A percentile compares a stretch with the other conserved stretches of the same genome.
Conservation (phyloP, 1,140 invertebrate species). For the Orchesella cincta region DNA sequence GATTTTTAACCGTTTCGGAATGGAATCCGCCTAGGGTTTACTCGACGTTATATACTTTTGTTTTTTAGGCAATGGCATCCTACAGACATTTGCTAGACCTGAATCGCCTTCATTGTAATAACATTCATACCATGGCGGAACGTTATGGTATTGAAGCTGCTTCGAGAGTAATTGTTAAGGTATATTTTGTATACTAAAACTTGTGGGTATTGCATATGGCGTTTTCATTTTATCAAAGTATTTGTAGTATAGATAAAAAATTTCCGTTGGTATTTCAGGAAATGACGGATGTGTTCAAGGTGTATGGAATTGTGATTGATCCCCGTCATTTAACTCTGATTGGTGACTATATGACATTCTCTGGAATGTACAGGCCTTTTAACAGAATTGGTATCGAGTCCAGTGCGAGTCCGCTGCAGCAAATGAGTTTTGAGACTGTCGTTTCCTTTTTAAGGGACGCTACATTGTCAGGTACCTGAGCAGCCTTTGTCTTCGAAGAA, state of each 20-base stretch:
- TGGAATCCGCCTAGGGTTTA: too few relatives aligned
- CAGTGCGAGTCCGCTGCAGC: constrained; percentile 88
- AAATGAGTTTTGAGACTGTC: constrained; percentile 97
- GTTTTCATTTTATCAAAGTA: constrained; percentile 25
- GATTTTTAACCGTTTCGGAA: too few relatives aligned
- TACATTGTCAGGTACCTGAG: constrained; percentile 67
- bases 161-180: constrained; percentile 77
- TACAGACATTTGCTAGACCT: constrained; percentile 80
- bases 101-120: constrained; percentile 86
- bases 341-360: constrained; percentile 97
- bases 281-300: constrained; percentile 88
- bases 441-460: constrained; percentile 83
- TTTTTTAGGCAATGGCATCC: constrained; percentile 79
- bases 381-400: constrained; percentile 86
- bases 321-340: constrained; percentile 87
- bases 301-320: constrained; percentile 95
- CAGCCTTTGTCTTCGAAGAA: constrained; percentile 50
- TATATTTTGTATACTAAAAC: too few relatives aligned
- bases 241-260: background rate
- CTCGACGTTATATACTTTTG: too few relatives aligned
- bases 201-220: too few relatives aligned
- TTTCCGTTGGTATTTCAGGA: constrained; percentile 68
- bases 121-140: constrained; percentile 85
- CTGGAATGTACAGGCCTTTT: constrained; percentile 84
- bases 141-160: constrained; percentile 97